Evolutionary conservation across 1,140 invertebrate species (phyloP).

Genomic region (Rhyzopertha dominica): DNA sequence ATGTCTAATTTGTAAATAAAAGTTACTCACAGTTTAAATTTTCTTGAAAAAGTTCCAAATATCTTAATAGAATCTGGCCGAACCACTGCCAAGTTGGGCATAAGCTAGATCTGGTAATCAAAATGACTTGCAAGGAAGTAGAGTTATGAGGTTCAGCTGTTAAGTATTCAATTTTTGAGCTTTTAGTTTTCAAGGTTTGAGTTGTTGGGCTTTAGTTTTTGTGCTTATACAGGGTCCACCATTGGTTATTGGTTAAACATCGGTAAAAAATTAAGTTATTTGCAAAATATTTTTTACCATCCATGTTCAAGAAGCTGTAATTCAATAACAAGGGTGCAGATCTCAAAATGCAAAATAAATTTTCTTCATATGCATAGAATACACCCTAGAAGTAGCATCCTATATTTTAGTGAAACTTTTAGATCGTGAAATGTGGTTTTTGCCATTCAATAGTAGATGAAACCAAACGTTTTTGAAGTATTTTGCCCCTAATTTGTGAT

Average conservation of each 20-base stretch:
- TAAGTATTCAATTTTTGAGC: not conserved
- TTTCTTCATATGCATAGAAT: no score
- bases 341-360: no score
- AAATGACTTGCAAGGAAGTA: not conserved
- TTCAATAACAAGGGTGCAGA: no score
- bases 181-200: not conserved
- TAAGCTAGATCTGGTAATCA: not conserved
- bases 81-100: not conserved
- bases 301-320: no score
- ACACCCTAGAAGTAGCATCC: no score
- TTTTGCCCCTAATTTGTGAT: conserved; percentile 8
- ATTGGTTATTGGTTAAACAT: no score
- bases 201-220: not conserved
- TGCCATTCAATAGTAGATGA: no score
- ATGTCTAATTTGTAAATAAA: conserved; percentile 2
- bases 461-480: conserved; percentile 2
- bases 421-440: not conserved
- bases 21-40: not conserved
- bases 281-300: not conserved
- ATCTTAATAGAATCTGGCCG: not conserved
- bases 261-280: conserved; percentile 4
- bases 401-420: not conserved
- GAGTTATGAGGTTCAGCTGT: not conserved
- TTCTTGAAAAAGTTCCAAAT: not conserved
- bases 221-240: no score